Evolutionary conservation across 2,113 vertebrate species (phyloP).

Genomic region (Oreotragus oreotragus): DNA sequence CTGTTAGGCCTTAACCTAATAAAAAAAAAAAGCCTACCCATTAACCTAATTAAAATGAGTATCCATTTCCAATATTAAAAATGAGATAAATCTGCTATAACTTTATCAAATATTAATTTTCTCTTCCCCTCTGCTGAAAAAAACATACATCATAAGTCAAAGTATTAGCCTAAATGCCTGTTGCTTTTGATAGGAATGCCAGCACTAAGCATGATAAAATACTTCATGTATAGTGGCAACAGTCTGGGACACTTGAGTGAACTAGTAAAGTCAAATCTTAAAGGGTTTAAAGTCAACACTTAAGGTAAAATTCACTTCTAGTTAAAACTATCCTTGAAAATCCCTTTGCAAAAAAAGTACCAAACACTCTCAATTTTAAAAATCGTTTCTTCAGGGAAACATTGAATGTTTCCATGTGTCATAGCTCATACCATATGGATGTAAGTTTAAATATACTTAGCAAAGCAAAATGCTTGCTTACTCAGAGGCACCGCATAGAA

Average conservation of each 20-base stretch:
- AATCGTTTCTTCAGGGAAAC: neutral
- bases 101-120: neutral
- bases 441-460: neutral
- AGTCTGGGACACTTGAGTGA: neutral
- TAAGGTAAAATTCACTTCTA: neutral
- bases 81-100: neutral
- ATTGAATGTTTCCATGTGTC: neutral
- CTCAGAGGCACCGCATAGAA: neutral
- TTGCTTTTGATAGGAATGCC: neutral
- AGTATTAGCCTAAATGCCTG: neutral
- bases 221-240: neutral
- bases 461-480: neutral
- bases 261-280: neutral
- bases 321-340: neutral
- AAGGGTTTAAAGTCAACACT: neutral
- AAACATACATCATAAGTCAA: neutral
- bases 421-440: neutral
- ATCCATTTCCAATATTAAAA: neutral
- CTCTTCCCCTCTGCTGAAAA: neutral
- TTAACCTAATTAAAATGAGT: neutral
- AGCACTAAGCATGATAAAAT: neutral
- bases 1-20: neutral
- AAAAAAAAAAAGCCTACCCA: neutral
- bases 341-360: neutral
- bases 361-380: neutral